Conservation (phyloP, 2,797 vertebrate species). For the Gila robusta region DNA sequence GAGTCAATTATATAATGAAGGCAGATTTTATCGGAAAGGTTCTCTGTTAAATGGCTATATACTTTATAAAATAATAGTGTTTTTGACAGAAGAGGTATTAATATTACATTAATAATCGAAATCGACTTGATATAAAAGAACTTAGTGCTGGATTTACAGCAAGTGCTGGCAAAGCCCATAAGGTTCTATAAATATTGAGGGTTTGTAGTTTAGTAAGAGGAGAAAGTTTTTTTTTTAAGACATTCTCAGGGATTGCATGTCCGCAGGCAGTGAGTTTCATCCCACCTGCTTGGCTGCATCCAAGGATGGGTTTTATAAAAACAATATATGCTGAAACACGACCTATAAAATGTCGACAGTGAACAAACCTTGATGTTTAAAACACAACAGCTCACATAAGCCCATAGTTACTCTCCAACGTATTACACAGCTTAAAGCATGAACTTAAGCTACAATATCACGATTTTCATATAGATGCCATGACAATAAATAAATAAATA, state of each 20-base stretch:
- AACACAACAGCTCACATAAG: neutral
- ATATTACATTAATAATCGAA: neutral
- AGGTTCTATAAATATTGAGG: neutral
- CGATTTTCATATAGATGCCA: neutral
- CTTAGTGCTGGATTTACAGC: neutral
- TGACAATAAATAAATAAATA: neutral
- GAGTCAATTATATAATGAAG: neutral
- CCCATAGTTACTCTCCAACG: too few species aligned
- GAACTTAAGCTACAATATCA: neutral
- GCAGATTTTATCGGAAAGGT: neutral
- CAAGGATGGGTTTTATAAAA: neutral
- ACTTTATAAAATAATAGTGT: neutral
- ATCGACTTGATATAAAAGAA: neutral
- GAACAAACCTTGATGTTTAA: neutral
- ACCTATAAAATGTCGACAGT: neutral
- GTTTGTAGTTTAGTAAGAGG: neutral
- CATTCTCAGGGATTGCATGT: conserved; percentile 1
- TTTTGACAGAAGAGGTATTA: neutral
- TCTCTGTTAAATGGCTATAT: neutral
- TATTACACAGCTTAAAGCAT: neutral
- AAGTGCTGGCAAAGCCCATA: neutral
- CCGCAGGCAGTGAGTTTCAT: conserved; percentile 14
- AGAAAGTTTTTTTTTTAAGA: neutral
- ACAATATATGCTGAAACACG: neutral
- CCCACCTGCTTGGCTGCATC: conserved; percentile 8